Evolutionary conservation across 1,140 invertebrate species (phyloP).

Genomic region (Dreissena rostriformis): DNA sequence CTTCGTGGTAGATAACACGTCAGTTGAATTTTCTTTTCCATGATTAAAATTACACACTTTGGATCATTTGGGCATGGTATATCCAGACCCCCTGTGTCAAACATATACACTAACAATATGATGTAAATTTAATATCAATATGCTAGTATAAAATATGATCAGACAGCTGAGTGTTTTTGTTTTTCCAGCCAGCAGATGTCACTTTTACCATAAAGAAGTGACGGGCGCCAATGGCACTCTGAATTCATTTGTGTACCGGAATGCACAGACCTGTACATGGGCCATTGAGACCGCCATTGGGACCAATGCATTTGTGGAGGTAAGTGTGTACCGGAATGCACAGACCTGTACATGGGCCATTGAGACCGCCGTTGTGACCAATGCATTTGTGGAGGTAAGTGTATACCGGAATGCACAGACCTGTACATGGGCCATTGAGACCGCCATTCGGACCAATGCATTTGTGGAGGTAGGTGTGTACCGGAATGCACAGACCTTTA

Average conservation of each 20-base stretch:
- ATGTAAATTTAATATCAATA: too few species aligned
- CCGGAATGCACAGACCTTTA: too few species aligned
- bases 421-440: constrained; percentile 48
- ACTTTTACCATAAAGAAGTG: neutral
- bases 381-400: constrained; percentile 26
- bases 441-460: constrained; percentile 38
- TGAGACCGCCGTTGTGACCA: constrained; percentile 43
- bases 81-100: too few species aligned
- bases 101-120: too few species aligned
- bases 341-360: constrained; percentile 38
- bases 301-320: constrained; percentile 40
- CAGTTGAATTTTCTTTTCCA: too few species aligned
- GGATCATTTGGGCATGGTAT: too few species aligned
- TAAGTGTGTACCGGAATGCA: constrained; percentile 10
- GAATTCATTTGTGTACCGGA: neutral
- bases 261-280: constrained; percentile 34
- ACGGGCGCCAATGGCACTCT: constrained; percentile 11
- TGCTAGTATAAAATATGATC: too few species aligned
- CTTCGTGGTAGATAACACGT: too few species aligned
- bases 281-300: constrained; percentile 45
- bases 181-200: constrained; percentile 1
- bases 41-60: too few species aligned
- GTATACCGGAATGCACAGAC: constrained; percentile 1
- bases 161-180: neutral
- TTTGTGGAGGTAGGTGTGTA: constrained; percentile 15